Evolutionary conservation across 1,140 invertebrate genomes (phyloP).

Genomic region (Rhagoletis pomonella): DNA sequence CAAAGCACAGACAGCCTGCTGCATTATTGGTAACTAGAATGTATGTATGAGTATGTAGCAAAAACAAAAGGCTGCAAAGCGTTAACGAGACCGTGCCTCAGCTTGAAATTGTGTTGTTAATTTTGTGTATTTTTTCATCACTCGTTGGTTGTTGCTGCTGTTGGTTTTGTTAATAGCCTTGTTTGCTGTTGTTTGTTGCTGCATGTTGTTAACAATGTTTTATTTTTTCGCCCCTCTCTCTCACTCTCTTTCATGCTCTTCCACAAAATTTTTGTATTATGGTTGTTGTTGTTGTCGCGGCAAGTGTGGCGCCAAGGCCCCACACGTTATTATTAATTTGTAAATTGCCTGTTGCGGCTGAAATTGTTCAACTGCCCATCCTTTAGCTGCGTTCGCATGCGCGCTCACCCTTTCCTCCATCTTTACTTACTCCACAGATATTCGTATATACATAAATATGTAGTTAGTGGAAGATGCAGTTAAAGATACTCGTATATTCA

Average conservation of each 20-base stretch:
- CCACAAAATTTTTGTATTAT: not conserved
- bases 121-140: not conserved
- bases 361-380: not conserved
- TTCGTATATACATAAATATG: not conserved
- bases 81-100: constrained; percentile 26
- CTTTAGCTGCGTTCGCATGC: not conserved
- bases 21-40: not conserved
- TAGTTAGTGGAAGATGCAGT: not conserved
- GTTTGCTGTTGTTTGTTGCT: constrained; percentile 38
- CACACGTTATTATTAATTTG: constrained; percentile 52
- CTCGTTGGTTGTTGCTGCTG: not conserved
- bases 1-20: not conserved
- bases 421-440: not conserved
- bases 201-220: constrained; percentile 22
- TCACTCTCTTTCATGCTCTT: too few relatives aligned
- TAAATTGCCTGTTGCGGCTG: constrained; percentile 37
- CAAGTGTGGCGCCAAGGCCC: constrained; percentile 51
- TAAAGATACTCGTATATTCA: not conserved
- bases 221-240: not conserved
- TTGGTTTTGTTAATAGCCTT: constrained; percentile 28
- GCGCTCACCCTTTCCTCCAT: not conserved
- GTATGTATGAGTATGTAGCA: not conserved
- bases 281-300: constrained; percentile 16
- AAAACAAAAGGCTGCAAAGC: constrained; percentile 1
- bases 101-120: constrained; percentile 28